Evolutionary conservation across 2,888 invertebrate genomes (phyloP), one percentile per base, ranked within the genome.

Genomic region (Lycia hirtaria): DNA sequence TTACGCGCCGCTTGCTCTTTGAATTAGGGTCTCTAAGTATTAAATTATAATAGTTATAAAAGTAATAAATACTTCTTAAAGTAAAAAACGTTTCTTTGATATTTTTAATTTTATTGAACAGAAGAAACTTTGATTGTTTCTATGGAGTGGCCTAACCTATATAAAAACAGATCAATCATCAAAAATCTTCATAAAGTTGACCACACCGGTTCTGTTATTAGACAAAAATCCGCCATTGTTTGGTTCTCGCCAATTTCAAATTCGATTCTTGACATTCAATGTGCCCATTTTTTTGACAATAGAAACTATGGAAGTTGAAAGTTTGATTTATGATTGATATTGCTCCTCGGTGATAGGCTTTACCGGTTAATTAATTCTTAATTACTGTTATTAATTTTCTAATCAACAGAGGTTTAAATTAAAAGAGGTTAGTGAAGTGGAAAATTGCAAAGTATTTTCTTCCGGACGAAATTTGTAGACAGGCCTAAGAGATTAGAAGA

Each of bases 221-320:
- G 41, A 52, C 51, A 35, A 7, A n/a, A 41, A 9, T 32, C 20
- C 17, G 12, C 51, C 22, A 52, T 61, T 52, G 55, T 52, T 47
- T 33, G 17, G 12, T 30, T 41, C 47, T 60, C 48, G 58, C 53
- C 59, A 63, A 61, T 63, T 61, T 56, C 10, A 26, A 57, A 56
- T 53, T 57, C 17, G 41, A 52, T 57, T 52, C 38, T 35, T 49
- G 33, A 12, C 19, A 47, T 38, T 40, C 48, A 37, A 43, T 57
- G 55, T 30, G 47, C 44, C 51, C 38, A 40, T 47, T 49, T 17
- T 38, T 40, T 9, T 37, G 24, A 54, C 24, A 43, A 52, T 47
- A 19, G 24, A 35, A 14, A 4, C 30, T 20, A 20, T 14, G 9
- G n/a, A 45, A 33, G 22, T 40, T 30, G 54, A 54, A 54, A 54